Percentiles rank a stretch among this genome's conserved stretches.
Conservation (phyloP, 1,140 invertebrate genomes). For the Rhagoletis pomonella region DNA sequence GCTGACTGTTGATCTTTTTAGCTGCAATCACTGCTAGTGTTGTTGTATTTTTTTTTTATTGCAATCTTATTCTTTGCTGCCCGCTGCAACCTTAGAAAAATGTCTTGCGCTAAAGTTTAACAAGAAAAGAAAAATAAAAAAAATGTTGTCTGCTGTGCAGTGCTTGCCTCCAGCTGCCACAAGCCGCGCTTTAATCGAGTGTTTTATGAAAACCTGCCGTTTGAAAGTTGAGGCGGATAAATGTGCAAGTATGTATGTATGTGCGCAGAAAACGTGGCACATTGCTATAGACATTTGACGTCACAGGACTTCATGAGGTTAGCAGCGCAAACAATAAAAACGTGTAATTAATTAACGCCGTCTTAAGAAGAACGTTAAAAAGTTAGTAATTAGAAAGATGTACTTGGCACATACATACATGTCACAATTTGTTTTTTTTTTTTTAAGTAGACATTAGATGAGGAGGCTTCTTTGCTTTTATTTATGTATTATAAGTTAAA, state of each 20-base stretch:
- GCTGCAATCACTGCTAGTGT: background rate
- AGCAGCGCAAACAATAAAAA: conserved; percentile 17
- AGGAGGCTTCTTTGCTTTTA: too few species aligned
- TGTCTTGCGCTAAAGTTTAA: background rate
- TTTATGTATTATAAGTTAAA: too few species aligned
- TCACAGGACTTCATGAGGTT: background rate
- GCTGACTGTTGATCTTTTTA: conserved; percentile 40
- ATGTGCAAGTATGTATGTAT: too few species aligned
- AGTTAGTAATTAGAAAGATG: conserved; percentile 40
- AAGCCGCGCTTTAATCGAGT: background rate
- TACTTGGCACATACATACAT: background rate
- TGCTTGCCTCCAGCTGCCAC: background rate
- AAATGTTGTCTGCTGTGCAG: background rate
- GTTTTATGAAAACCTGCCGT: background rate
- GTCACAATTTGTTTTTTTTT: too few species aligned
- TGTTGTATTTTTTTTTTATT: background rate
- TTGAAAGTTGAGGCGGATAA: background rate
- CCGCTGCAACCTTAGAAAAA: background rate
- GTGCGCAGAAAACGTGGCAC: background rate
- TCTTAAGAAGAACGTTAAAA: conserved; percentile 30
- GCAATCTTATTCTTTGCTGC: background rate
- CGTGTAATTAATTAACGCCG: conserved; percentile 40
- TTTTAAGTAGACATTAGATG: too few species aligned
- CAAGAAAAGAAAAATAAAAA: background rate
- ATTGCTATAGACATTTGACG: background rate